Percentiles rank a stretch among this genome's conserved stretches.
phyloP scores from a whole-genome alignment of 2,797 vertebrate genomes.

The Schizopygopsis malacanthus region DNA sequence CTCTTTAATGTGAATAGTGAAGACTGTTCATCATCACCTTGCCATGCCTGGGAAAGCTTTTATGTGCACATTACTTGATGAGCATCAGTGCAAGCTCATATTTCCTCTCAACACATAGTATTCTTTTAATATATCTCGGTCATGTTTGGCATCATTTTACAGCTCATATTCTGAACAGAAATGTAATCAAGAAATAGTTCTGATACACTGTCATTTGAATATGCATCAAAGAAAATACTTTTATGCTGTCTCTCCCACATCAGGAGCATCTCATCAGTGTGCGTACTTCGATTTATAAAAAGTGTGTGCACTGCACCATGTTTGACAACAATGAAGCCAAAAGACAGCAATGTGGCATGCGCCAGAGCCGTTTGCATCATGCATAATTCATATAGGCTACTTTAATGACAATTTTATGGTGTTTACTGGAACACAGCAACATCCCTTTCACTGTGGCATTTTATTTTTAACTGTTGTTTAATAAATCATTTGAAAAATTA shows the following conservation, averaged over 20 bases:
- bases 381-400: neutral
- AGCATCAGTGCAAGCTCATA: neutral
- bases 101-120: constrained; percentile 2
- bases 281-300: neutral
- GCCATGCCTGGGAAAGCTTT: neutral
- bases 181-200: neutral
- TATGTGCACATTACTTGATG: neutral
- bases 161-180: neutral
- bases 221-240: neutral
- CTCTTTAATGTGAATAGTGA: neutral
- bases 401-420: neutral
- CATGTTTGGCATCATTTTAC: constrained; percentile 16
- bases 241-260: neutral
- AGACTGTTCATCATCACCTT: neutral
- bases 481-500: neutral
- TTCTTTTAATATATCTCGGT: neutral
- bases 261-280: neutral
- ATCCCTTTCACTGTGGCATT: neutral
- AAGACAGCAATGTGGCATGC: neutral
- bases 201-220: neutral
- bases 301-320: neutral
- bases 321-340: constrained; percentile 8
- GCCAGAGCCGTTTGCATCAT: neutral
- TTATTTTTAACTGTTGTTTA: neutral
- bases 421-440: neutral